A percentile compares a stretch with the other conserved stretches of the same genome.
Evolutionary conservation across 2,888 invertebrate species (phyloP).

Genomic region (Rotaria socialis): DNA sequence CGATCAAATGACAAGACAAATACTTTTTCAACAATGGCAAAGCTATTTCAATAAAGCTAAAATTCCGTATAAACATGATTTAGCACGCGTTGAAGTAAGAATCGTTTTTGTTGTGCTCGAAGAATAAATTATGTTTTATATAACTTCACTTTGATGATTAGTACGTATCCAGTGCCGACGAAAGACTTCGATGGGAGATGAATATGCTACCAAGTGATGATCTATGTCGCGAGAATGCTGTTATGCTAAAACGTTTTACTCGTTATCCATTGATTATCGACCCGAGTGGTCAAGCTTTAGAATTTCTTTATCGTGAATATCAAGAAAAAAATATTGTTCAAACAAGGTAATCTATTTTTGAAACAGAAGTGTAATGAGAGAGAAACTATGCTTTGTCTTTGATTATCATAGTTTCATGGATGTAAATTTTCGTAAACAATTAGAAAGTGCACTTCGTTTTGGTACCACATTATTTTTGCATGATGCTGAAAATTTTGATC

Average conservation of each 20-base stretch:
- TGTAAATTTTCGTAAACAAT: slow-evolving; percentile 95
- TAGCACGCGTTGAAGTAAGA: slow-evolving; percentile 63
- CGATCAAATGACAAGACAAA: slow-evolving; percentile 79
- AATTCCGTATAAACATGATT: slow-evolving; percentile 64
- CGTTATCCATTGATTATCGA: slow-evolving; percentile 97
- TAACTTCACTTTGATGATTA: no score
- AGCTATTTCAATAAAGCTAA: slow-evolving; percentile 83
- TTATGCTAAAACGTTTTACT: slow-evolving; percentile 82
- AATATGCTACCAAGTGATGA: slow-evolving; percentile 94
- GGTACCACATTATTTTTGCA: slow-evolving; percentile 87
- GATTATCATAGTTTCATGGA: slow-evolving; percentile 74
- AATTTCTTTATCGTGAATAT: slow-evolving; percentile 95
- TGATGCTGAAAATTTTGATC: slow-evolving; percentile 98
- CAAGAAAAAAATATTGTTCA: slow-evolving; percentile 92
- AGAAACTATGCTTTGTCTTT: no score
- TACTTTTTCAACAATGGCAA: slow-evolving; percentile 89
- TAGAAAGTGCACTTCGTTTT: slow-evolving; percentile 93
- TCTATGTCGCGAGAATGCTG: slow-evolving; percentile 96
- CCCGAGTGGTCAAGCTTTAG: slow-evolving; percentile 97
- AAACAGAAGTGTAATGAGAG: no score
- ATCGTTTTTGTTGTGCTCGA: no score
- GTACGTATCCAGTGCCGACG: slow-evolving; percentile 95
- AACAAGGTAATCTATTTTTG: slow-evolving; percentile 65
- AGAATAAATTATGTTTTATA: no score
- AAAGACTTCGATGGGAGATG: slow-evolving; percentile 89